Evolutionary conservation across 2,113 vertebrate genomes (phyloP), one percentile per base, ranked within the genome.

Genomic region (Macaca nemestrina): DNA sequence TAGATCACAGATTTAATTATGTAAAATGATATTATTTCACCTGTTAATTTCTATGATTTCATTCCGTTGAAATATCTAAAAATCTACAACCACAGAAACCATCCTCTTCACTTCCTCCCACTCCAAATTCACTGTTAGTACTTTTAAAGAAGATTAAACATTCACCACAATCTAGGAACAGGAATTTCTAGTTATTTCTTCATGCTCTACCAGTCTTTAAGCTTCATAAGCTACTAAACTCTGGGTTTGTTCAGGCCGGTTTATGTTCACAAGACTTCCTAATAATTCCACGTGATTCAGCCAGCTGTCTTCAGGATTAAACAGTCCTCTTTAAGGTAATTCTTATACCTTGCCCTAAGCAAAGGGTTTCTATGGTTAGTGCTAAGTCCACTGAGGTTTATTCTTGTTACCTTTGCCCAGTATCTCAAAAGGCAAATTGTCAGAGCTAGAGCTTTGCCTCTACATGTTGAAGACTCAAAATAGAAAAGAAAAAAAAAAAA

Each of bases 401-500:
- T 78, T 94, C 79, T 89, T 95, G 57, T 85, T 82, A 61, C 27
- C 55, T 88, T 84, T 80, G 73, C 90, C 75, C 73, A 55, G 2
- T 50, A 79, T 81, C 80, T 86, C 88, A 93, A 96, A 96, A 94
- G 86, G 85, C 43, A 93, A 97, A 96, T 84, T 96, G 88, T 95
- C 88, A 95, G 88, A 94, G 79, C 82, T 91, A 50, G 94, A 94
- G 82, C 38, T 89, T 86, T 93, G 72, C 70, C 38, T 95, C 86
- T 97, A 52, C 94, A 73, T 88, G 90, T 83, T 97, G 16, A 86
- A 89, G 93, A 90, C 96, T 97, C 90, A 97, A 91, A 97, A 96
- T 64, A 95, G 84, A 68, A 88, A 84, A 68, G 27, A 87, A n/a
- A 3, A 80, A 45, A 72, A 59, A 59, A 80, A 45, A 72, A 59